A percentile compares a stretch with the other conserved stretches of the same genome.
Conservation (phyloP, 2,797 vertebrate genomes). For the Allobates femoralis region DNA sequence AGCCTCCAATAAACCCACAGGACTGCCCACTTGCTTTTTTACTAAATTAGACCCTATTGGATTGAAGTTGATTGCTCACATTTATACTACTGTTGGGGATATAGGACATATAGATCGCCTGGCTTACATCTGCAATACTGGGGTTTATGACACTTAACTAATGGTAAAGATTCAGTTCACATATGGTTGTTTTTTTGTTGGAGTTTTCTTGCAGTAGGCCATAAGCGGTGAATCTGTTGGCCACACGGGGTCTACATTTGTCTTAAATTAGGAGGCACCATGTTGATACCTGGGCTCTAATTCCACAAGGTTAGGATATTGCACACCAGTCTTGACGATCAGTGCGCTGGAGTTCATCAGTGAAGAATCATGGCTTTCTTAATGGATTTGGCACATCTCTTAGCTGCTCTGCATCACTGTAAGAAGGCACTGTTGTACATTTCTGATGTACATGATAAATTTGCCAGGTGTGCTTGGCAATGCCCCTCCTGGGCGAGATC, state of each 20-base stretch:
- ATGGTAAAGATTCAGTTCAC: neutral
- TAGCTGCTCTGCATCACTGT: no score
- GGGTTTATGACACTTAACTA: neutral
- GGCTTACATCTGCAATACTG: neutral
- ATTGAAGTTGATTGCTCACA: constrained; percentile 2
- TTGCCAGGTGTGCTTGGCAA: no score
- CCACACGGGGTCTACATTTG: neutral
- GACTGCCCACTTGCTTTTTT: neutral
- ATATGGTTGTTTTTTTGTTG: neutral
- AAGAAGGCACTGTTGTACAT: no score
- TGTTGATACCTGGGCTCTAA: no score
- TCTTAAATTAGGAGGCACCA: neutral
- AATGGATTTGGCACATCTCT: no score
- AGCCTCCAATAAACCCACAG: neutral
- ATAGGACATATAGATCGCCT: neutral
- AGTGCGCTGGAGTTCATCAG: no score
- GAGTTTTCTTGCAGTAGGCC: no score
- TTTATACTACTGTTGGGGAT: neutral
- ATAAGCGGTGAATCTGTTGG: neutral
- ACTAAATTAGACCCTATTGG: constrained; percentile 16
- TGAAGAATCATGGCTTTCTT: no score
- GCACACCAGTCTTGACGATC: no score
- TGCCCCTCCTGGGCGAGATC: no score
- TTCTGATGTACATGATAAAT: no score
- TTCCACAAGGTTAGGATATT: no score